phyloP scores from a whole-genome alignment of 2,888 invertebrate species.

The Drosophila seclusa region DNA sequence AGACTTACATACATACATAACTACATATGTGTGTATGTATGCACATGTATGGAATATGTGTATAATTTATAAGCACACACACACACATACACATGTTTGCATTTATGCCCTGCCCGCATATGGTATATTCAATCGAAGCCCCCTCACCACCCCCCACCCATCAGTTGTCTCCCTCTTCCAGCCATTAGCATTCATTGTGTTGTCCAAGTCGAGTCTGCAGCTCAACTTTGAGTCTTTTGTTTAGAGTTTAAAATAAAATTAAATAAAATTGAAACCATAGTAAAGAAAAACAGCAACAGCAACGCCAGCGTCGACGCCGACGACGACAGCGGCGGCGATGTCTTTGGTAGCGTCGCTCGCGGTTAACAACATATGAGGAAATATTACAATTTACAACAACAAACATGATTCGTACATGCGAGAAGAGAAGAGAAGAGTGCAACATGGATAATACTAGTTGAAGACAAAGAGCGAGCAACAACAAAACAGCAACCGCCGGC shows the following conservation, averaged over 20 bases:
- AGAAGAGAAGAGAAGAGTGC: slow-evolving; percentile 30
- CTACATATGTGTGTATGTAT: slow-evolving; percentile 7
- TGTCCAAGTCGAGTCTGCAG: slow-evolving; percentile 61
- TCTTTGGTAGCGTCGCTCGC: slow-evolving; percentile 33
- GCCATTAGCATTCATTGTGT: slow-evolving; percentile 58
- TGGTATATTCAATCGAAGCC: slow-evolving; percentile 53
- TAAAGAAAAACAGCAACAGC: slow-evolving; percentile 60
- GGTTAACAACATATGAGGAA: slow-evolving; percentile 62
- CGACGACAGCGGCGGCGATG: slow-evolving; percentile 1
- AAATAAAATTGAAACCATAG: slow-evolving; percentile 79
- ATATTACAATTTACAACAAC: slow-evolving; percentile 62
- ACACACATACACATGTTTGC: slow-evolving; percentile 23
- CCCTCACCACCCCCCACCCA: background rate
- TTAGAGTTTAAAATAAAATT: slow-evolving; percentile 79
- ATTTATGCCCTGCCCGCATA: slow-evolving; percentile 71
- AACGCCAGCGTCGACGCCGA: background rate
- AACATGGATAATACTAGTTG: slow-evolving; percentile 53
- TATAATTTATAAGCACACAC: slow-evolving; percentile 50
- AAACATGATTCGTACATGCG: slow-evolving; percentile 9
- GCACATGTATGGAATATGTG: slow-evolving; percentile 49
- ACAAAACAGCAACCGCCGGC: slow-evolving; percentile 44
- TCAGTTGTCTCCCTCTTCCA: slow-evolving; percentile 14
- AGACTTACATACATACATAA: slow-evolving; percentile 37
- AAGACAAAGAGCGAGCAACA: slow-evolving; percentile 40
- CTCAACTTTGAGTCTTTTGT: slow-evolving; percentile 64